Evolutionary conservation across 2,113 vertebrate species (phyloP), one percentile per base, ranked within the genome.

Genomic region (Phylloscopus whistleri): DNA sequence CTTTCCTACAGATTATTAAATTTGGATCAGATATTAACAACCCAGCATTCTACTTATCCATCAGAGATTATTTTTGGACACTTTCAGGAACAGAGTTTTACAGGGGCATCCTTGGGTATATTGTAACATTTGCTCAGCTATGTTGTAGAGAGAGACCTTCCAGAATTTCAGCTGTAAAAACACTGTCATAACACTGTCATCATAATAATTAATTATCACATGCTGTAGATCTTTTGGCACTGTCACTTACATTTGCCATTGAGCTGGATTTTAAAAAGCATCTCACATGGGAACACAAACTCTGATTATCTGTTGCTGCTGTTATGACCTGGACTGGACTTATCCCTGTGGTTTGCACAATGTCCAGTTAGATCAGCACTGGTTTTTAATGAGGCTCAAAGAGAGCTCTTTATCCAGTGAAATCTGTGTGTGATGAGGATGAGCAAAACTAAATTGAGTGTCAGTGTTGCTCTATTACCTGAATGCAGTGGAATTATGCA

Each of bases 1-100:
- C 96, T 97, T 90, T 96, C 95, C 96, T 96, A 80, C 90, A 96
- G 94, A 95, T 98, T 97, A 98, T 97, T 98, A 98, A 96, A 95
- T 97, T 93, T 94, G 91, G 96, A 97, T 98, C 97, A 87, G 92
- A 97, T 96, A 90, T 97, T 97, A 97, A 97, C 97, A 95, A 91
- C 89, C 37, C 86, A 87, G 88, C 83, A 95, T 97, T 97, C 87
- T 93, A 72, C 88, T 95, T 97, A 96, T 59, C 93, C 94, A 86
- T 96, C 94, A 97, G 97, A 94, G 86, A 81, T 95, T 94, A 84
- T 95, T 96, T 75, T n/a, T 93, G 85, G 93, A 81, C 93, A 63
- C 16, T 87, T 96, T 63, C 30, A 93, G 80, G 76, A 94, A 44
- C n/a, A 80, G 76, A 64, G 60, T 90, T 69, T 90, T 84, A 43